These are phyloP conservation scores for Oligia fasciuncula DNA, from an alignment of 2,888 invertebrate species.

Conservation along the genomic window DNA sequence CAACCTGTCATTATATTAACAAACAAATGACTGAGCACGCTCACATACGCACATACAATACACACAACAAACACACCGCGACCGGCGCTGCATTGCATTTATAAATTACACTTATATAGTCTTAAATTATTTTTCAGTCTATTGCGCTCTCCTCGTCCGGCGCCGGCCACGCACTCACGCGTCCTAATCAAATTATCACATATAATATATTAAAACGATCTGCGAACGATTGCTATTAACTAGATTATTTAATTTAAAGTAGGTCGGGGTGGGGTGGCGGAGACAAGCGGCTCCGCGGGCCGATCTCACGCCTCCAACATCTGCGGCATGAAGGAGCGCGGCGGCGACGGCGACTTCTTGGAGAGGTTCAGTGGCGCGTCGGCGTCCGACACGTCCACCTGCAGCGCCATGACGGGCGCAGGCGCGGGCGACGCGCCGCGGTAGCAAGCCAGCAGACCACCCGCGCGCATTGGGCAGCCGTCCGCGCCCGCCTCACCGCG, in stretches of 20 bases:
- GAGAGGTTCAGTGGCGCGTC: conserved; percentile 97
- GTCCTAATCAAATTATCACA: conserved; percentile 91
- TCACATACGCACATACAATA: conserved; percentile 91
- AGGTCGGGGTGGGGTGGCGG: conserved; percentile 89
- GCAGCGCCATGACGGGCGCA: conserved; percentile 88
- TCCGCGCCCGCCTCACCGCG: conserved; percentile 91
- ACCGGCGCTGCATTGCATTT: conserved; percentile 91
- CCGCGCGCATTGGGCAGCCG: conserved; percentile 83
- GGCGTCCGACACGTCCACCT: conserved; percentile 95
- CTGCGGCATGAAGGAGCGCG: conserved; percentile 91
- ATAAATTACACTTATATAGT: conserved; percentile 92
- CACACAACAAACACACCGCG: conserved; percentile 91
- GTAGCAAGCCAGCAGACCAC: conserved; percentile 80
- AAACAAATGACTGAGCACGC: conserved; percentile 90
- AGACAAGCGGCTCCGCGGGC: conserved; percentile 88
- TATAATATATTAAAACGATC: conserved; percentile 92
- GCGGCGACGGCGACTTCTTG: conserved; percentile 93
- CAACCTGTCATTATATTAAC: conserved; percentile 94
- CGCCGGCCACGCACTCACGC: conserved; percentile 90
- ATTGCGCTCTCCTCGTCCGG: conserved; percentile 90
- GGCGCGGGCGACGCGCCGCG: conserved; percentile 86
- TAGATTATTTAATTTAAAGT: conserved; percentile 88
- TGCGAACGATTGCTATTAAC: conserved; percentile 89
- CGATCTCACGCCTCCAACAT: conserved; percentile 91
- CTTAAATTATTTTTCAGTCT: conserved; percentile 91